Conservation (phyloP, 92 coral and sea anemone species). For the Phenganax subtilis region DNA sequence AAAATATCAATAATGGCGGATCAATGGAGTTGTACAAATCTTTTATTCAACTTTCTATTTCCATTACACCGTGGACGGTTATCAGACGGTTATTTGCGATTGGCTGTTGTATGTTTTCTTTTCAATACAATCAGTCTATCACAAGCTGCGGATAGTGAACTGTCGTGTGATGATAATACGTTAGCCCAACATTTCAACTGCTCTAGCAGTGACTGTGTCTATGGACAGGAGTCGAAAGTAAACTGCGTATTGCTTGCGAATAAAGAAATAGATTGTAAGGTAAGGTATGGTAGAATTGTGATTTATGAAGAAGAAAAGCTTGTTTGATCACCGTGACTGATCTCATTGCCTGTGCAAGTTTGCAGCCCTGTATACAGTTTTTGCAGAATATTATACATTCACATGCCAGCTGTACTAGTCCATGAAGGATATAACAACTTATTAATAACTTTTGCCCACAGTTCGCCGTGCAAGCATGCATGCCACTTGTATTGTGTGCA, state of each 20-base stretch:
- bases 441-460: no score
- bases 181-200: slow-evolving; percentile 13
- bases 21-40: neutral
- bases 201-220: slow-evolving; percentile 47
- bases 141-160: neutral
- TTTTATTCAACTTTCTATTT: neutral
- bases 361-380: neutral
- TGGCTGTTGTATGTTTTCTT: neutral
- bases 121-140: neutral
- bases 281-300: slow-evolving; percentile 19
- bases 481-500: no score
- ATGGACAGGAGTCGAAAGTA: slow-evolving; percentile 66
- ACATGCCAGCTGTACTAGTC: no score
- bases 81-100: neutral
- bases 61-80: neutral
- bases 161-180: slow-evolving; percentile 6
- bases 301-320: neutral
- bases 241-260: slow-evolving; percentile 51
- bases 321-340: neutral
- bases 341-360: neutral
- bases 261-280: slow-evolving; percentile 58
- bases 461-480: no score
- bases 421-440: no score
- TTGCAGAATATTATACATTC: no score
- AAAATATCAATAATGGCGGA: neutral